Evolutionary conservation across 2,113 vertebrate genomes (phyloP), one percentile per base, ranked within the genome.

Genomic region (Aphelocoma coerulescens): DNA sequence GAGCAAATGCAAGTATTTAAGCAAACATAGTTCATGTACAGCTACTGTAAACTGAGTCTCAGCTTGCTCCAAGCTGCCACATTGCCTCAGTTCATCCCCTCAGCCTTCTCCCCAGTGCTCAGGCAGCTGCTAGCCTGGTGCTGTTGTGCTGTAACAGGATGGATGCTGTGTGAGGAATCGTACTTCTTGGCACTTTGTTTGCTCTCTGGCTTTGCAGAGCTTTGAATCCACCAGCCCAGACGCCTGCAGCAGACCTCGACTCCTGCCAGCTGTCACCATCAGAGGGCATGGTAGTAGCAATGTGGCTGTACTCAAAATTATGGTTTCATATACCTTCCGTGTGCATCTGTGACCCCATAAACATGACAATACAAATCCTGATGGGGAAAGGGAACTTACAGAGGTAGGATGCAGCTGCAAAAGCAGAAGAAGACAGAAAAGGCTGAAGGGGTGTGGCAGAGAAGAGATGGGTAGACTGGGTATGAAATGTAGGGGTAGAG

Each of bases 141-240:
- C 10, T 68, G 27, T 6, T 62, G 30, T 20, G n/a, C 32, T 89
- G 16, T 32, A 48, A 63, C 28, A 33, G 30, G 6, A 12, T 1
- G 2, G 22, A 4, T 63, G 23, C 14, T 37, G 6, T 9, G 3
- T 33, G 33, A 0, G 2, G 10, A 4, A 48, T 72, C 5, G 10
- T 30, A 6, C 13, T 75, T 20, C 18, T 24, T 20, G 5, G 18
- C 54, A 24, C 18, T 37, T 37, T 2, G 0, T 65, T 48, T 49
- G 26, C n/a, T 76, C 37, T 46, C 39, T 51, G 59, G 26, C 62
- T 93, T 62, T 73, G 54, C n/a, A 76, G 71, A 58, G 13, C 10
- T 3, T 76, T 0, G 3, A 35, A 69, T 32, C 11, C 32, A 69
- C 11, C 1, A 6, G 11, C 58, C 48, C 30, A 44, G 44, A 35